phyloP scores from a whole-genome alignment of 2,797 vertebrate species.

The Acrossocheilus wenchowensis region DNA sequence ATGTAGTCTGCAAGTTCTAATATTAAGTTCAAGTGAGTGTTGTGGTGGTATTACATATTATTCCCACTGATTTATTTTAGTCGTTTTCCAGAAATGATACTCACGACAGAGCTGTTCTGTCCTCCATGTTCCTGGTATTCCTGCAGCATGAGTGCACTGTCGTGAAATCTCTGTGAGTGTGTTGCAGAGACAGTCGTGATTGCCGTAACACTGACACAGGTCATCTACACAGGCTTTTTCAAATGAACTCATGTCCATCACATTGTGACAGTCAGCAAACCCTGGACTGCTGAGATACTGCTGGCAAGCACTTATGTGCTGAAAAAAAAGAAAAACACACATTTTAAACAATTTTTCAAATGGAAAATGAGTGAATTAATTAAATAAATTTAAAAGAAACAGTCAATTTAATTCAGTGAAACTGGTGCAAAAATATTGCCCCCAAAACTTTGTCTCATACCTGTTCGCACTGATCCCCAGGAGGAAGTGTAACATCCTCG shows the following conservation, averaged over 20 bases:
- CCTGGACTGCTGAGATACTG: constrained; percentile 18
- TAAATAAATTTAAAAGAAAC: not conserved
- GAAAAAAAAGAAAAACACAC: not conserved
- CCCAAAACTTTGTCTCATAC: constrained; percentile 55
- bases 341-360: not conserved
- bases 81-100: not conserved
- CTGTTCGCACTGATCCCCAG: constrained; percentile 54
- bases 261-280: constrained; percentile 63
- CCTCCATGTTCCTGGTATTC: constrained; percentile 73
- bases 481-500: constrained; percentile 54
- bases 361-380: not conserved
- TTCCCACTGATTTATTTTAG: not conserved
- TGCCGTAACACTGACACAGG: constrained; percentile 23
- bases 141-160: constrained; percentile 81
- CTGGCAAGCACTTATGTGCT: not conserved
- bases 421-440: not conserved
- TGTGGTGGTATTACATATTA: not conserved
- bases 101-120: constrained; percentile 73
- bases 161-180: constrained; percentile 68
- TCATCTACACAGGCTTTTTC: constrained; percentile 68
- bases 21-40: too few relatives aligned
- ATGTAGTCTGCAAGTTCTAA: not conserved
- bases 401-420: too few relatives aligned
- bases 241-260: constrained; percentile 67
- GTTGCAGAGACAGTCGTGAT: constrained; percentile 34